Percentiles rank a stretch among this genome's conserved stretches.
phyloP scores from a whole-genome alignment of 2,113 vertebrate species.

The Takifugu bimaculatus region DNA sequence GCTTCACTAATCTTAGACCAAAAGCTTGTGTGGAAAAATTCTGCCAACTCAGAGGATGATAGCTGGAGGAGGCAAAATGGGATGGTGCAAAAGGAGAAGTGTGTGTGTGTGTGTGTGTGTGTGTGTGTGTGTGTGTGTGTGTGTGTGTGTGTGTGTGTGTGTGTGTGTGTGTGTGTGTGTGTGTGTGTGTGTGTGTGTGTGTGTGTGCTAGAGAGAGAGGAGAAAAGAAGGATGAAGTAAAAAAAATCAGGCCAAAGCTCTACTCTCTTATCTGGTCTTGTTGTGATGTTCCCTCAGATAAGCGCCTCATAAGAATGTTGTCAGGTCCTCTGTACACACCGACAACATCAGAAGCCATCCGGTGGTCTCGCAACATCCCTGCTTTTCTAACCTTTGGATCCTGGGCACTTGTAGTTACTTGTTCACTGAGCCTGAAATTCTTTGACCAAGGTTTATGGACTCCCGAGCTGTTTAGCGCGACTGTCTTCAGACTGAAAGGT shows the following conservation, averaged over 20 bases:
- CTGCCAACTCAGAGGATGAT: slow-evolving; percentile 65
- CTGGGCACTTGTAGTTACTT: slow-evolving; percentile 22
- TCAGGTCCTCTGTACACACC: slow-evolving; percentile 45
- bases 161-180: background rate
- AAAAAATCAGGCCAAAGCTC: background rate
- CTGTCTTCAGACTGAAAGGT: slow-evolving; percentile 41
- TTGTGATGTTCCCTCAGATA: slow-evolving; percentile 52
- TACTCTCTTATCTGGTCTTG: slow-evolving; percentile 4
- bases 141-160: too few relatives aligned
- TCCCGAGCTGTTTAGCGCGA: slow-evolving; percentile 4
- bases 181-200: background rate
- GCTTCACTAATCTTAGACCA: slow-evolving; percentile 61
- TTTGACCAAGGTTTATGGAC: slow-evolving; percentile 33
- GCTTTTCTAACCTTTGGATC: slow-evolving; percentile 40
- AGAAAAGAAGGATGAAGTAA: background rate
- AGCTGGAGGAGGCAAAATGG: slow-evolving; percentile 52
- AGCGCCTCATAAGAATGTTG: slow-evolving; percentile 47
- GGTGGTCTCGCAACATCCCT: slow-evolving; percentile 15
- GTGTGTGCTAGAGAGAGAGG: background rate
- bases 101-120: too few relatives aligned
- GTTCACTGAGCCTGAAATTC: slow-evolving; percentile 41
- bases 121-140: too few relatives aligned
- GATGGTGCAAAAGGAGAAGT: slow-evolving; percentile 23
- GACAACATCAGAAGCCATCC: slow-evolving; percentile 19
- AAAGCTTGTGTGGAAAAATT: slow-evolving; percentile 60